Base-by-base conservation (phyloP, 2,113 vertebrate species). In the Elanus axillaris region DNA sequence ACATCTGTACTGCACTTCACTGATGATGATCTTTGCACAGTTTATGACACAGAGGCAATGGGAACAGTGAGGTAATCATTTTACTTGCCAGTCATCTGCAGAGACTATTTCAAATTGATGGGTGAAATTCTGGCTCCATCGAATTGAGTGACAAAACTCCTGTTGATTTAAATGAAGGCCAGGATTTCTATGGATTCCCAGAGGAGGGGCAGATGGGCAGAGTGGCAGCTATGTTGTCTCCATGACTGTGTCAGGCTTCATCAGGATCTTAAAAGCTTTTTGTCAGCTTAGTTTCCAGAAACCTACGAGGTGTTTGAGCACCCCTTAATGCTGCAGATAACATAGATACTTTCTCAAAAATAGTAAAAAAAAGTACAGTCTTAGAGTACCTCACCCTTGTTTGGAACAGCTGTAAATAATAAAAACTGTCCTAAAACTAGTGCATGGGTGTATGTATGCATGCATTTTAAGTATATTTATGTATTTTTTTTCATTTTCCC, bases 1-100 rank as follows among this genome's bases (percentile, higher is more conserved):
- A 88, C 68, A 92, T 96, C 89, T 90, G 94, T 91, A 97, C 60
- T 53, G n/a, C 76, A 93, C 56, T 96, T 79, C 86, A 92, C 75
- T 88, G 59, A 92, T 94, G 68, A 66, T 83, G 94, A 95, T 96
- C 95, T 79, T 91, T 96, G 75, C 82, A 88, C 36, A 91, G 92
- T 71, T 94, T 95, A 81, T 90, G 91, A 95, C 66, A 93, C n/a
- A 83, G 77, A 97, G 82, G 43, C 27, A 50, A 56, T 60, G 23
- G 32, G 78, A 89, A 69, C 29, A 72, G 69, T 92, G 88, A 97
- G 71, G 91, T 94, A 94, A 96, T 95, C 74, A 94, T 88, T 95
- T 73, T 62, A 56, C 60, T 66, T 94, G 69, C 62, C 88, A 95
- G 77, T 96, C 94, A 97, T 79, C 86, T 83, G 38, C 36, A 90